phyloP scores from a whole-genome alignment of 2,888 invertebrate genomes.

The Pandemis heparana region DNA sequence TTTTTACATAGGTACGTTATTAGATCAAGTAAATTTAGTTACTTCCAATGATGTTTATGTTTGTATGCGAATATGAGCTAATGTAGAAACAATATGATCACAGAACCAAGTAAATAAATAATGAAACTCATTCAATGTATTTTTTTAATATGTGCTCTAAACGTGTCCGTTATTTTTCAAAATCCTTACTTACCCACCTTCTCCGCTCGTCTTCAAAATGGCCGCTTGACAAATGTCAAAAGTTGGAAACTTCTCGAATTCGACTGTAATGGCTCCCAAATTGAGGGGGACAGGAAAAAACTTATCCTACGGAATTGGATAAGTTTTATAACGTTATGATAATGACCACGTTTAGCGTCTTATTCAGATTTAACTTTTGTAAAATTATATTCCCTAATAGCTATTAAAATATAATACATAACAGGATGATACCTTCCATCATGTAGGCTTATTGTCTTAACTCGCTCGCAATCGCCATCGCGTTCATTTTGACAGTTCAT shows the following conservation, averaged over 20 bases:
- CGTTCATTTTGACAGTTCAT: too few relatives aligned
- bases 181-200: slow-evolving; percentile 17
- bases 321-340: slow-evolving; percentile 33
- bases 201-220: slow-evolving; percentile 50
- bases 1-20: too few relatives aligned
- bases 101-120: too few relatives aligned
- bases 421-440: too few relatives aligned
- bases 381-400: background rate
- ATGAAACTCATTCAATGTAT: too few relatives aligned
- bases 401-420: background rate
- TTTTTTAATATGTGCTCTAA: too few relatives aligned
- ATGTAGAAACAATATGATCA: too few relatives aligned
- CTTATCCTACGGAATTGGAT: slow-evolving; percentile 50
- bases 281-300: slow-evolving; percentile 51
- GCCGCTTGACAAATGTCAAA: slow-evolving; percentile 52
- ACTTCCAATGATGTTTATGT: too few relatives aligned
- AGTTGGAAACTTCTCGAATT: slow-evolving; percentile 60
- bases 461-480: too few relatives aligned
- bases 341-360: background rate
- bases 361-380: background rate
- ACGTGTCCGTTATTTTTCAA: background rate
- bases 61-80: too few relatives aligned
- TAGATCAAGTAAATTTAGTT: too few relatives aligned
- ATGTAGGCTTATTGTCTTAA: too few relatives aligned
- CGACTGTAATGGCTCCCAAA: slow-evolving; percentile 64